Base-by-base conservation (phyloP, 2,113 vertebrate genomes). In the Anolis carolinensis region DNA sequence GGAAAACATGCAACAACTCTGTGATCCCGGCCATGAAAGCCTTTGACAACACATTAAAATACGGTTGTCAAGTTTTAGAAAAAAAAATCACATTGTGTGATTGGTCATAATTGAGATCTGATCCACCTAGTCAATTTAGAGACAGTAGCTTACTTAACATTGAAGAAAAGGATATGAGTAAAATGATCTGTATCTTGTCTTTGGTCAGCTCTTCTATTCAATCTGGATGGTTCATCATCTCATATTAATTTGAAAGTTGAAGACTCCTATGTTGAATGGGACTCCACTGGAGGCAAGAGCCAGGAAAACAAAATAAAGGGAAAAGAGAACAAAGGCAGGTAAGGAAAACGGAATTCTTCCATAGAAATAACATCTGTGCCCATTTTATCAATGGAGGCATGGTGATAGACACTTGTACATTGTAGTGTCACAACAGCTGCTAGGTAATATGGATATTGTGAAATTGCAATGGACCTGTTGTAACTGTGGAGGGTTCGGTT, bases 301-400 rank as follows among this genome's bases (percentile, higher is more conserved):
- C 97, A 98, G 85, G 98, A 98, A 84, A 96, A 93, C 85, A 96
- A 98, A 91, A 91, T 97, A 67, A 98, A 97, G 95, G 97, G 97
- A 55, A 98, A 98, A 86, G 98, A 99, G 86, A 98, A 97, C 79
- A 98, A 97, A 93, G 97, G 95, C 95, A 97, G 98, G 98, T 99
- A 93, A 96, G 94, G 74, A 52, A 6, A 50, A 90, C 67, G 76
- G 5, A 71, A 62, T 16, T 1, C 0, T 7, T 79, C 23, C 34
- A 65, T 16, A 75, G 32, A 72, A n/a, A 18, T 48, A 62, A 11
- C 13, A 73, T 83, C 39, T 44, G 39, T 44, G 39, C 39, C 39
- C 39, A 44, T 44, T 44, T 5, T 44, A 5, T n/a, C 39, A 44
- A 4, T 44, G 39, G 39, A 44, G 39, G 39, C 39, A 44, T 44